Evolutionary conservation across 1,140 invertebrate species (phyloP).

Genomic region (Drosophila mauritiana): DNA sequence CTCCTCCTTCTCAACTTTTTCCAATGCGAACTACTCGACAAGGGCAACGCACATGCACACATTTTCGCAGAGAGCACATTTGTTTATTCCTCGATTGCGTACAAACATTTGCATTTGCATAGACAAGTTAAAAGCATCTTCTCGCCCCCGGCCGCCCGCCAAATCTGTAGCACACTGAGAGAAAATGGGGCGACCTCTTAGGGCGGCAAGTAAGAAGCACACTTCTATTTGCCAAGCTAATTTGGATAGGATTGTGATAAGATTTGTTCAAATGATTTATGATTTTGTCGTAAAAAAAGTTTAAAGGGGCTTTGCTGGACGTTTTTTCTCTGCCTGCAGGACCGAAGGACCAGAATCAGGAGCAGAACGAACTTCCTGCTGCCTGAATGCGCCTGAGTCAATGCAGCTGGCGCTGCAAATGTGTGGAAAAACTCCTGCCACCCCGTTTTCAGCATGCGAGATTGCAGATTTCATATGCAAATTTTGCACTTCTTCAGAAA

Average conservation of each 20-base stretch:
- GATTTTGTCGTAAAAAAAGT: no score
- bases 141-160: constrained; percentile 4
- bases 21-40: constrained; percentile 39
- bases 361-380: constrained; percentile 45
- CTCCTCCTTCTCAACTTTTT: constrained; percentile 50
- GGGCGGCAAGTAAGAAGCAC: no score
- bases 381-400: constrained; percentile 53
- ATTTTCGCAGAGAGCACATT: constrained; percentile 51
- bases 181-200: neutral
- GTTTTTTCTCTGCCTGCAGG: constrained; percentile 9
- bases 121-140: constrained; percentile 75
- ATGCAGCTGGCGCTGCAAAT: constrained; percentile 56
- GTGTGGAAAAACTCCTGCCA: constrained; percentile 54
- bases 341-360: constrained; percentile 39
- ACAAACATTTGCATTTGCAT: constrained; percentile 80
- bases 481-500: constrained; percentile 76
- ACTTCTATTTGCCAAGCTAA: no score
- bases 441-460: constrained; percentile 40
- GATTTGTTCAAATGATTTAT: no score
- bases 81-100: constrained; percentile 80
- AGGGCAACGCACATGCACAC: constrained; percentile 39
- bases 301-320: no score
- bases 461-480: constrained; percentile 80
- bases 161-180: constrained; percentile 3
- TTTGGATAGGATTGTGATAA: no score